phyloP scores from a whole-genome alignment of 2,113 vertebrate genomes.

The Podilymbus podiceps region DNA sequence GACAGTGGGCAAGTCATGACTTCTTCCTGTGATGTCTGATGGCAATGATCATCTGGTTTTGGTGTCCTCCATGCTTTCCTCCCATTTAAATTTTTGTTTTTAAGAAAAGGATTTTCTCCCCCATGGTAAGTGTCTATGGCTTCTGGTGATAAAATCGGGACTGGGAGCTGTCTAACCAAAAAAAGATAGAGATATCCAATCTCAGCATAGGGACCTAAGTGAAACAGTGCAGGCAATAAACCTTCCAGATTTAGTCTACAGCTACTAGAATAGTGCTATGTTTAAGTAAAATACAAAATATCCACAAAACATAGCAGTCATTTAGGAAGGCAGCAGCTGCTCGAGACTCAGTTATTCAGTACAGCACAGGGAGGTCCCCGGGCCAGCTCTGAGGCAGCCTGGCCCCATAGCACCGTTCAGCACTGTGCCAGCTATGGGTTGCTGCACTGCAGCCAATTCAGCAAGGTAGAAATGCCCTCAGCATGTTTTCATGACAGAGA shows the following conservation, averaged over 20 bases:
- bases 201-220: not conserved
- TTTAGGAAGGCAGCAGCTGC: not conserved
- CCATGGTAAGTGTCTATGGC: not conserved
- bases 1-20: not conserved
- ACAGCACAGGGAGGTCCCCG: not conserved
- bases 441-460: not conserved
- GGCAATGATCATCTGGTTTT: fast-evolving
- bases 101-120: not conserved
- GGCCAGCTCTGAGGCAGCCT: not conserved
- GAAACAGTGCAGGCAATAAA: not conserved
- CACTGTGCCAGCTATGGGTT: not conserved
- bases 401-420: not conserved
- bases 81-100: not conserved
- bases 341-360: not conserved
- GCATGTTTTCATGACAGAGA: not conserved
- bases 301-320: not conserved
- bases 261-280: not conserved
- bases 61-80: not conserved
- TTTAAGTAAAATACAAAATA: not conserved
- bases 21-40: not conserved
- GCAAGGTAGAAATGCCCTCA: not conserved
- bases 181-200: not conserved
- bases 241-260: not conserved
- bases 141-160: not conserved
- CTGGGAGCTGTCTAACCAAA: not conserved